phyloP scores from a whole-genome alignment of 2,113 vertebrate species.

The Psophia crepitans region DNA sequence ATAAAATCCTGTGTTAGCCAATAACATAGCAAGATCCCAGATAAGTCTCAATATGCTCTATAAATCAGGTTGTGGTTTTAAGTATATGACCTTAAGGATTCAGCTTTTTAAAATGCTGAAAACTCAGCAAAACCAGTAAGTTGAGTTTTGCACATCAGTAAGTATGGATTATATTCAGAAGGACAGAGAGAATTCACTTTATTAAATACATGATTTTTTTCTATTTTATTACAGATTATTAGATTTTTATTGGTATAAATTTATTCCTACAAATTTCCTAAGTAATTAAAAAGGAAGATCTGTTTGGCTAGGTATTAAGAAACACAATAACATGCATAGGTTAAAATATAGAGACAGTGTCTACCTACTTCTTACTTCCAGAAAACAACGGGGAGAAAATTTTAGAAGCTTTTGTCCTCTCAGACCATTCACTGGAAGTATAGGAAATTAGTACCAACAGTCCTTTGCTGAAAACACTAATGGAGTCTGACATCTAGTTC shows the following conservation, averaged over 20 bases:
- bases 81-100: neutral
- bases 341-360: neutral
- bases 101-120: neutral
- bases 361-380: neutral
- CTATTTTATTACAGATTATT: neutral
- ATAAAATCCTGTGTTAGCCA: neutral
- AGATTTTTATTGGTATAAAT: neutral
- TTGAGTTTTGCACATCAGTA: neutral
- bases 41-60: neutral
- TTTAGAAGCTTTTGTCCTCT: neutral
- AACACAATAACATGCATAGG: neutral
- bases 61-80: neutral
- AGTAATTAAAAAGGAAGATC: neutral
- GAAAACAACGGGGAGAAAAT: neutral
- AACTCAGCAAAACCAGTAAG: neutral
- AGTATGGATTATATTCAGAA: neutral
- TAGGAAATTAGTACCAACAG: neutral
- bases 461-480: neutral
- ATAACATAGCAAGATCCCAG: neutral
- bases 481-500: neutral
- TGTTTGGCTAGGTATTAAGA: neutral
- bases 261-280: neutral
- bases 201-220: neutral
- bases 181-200: neutral
- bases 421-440: neutral